phyloP scores from a whole-genome alignment of 2,888 invertebrate species.

The Pelosia muscerda region DNA sequence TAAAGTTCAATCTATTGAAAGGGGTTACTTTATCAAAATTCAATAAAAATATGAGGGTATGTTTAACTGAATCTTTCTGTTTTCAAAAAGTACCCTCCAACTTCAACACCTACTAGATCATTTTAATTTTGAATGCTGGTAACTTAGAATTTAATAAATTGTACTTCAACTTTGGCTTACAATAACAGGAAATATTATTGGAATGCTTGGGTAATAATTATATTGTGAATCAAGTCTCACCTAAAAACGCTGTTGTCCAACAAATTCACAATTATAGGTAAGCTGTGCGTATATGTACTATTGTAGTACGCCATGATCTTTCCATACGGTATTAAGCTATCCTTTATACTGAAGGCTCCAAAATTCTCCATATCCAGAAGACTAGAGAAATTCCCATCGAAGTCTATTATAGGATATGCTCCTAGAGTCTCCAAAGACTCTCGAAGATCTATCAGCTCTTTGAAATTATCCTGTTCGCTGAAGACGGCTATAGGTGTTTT shows the following conservation, averaged over 20 bases:
- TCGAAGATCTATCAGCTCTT: conserved; percentile 71
- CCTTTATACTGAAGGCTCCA: conserved; percentile 88
- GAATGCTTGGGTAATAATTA: background rate
- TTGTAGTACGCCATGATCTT: conserved; percentile 90
- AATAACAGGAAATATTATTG: background rate
- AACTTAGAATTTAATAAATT: too few species aligned
- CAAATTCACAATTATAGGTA: conserved; percentile 91
- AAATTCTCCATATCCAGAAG: conserved; percentile 89
- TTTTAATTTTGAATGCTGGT: too few species aligned
- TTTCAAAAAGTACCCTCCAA: too few species aligned
- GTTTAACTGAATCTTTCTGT: too few species aligned
- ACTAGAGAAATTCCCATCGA: conserved; percentile 89
- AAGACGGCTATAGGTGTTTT: conserved; percentile 88
- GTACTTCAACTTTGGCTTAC: background rate
- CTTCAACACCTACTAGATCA: too few species aligned
- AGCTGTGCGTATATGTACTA: conserved; percentile 92
- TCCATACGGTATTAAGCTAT: conserved; percentile 83
- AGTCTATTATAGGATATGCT: conserved; percentile 80
- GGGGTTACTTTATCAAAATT: too few species aligned
- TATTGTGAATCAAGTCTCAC: conserved; percentile 72
- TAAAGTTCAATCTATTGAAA: too few species aligned
- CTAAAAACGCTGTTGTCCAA: conserved; percentile 90
- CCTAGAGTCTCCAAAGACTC: conserved; percentile 76
- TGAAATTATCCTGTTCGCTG: conserved; percentile 80
- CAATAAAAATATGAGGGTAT: too few species aligned